Conservation (phyloP, 2,113 vertebrate genomes). For the Piliocolobus tephrosceles region DNA sequence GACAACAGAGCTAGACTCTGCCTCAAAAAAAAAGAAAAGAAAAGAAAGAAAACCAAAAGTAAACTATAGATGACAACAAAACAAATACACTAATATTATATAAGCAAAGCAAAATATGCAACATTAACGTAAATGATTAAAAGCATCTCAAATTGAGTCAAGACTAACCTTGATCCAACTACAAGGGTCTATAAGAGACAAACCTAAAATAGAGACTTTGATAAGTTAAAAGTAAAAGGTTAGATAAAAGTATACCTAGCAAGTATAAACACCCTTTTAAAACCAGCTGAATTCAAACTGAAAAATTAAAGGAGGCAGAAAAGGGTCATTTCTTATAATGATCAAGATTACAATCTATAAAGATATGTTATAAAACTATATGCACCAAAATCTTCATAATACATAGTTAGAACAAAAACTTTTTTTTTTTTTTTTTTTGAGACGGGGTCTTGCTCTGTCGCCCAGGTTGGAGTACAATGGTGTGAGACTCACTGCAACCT, state of each 20-base stretch:
- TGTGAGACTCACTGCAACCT: too few relatives aligned
- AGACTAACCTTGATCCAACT: slow-evolving; percentile 42
- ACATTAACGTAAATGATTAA: slow-evolving; percentile 10
- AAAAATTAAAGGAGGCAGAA: not conserved
- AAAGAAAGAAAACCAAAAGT: not conserved
- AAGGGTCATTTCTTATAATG: not conserved
- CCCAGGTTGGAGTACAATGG: too few relatives aligned
- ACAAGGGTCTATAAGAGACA: slow-evolving; percentile 30
- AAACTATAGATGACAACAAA: not conserved
- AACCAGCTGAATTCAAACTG: slow-evolving; percentile 10
- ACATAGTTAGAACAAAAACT: not conserved
- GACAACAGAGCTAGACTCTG: too few relatives aligned
- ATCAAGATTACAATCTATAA: slow-evolving; percentile 1
- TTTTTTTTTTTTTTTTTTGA: too few relatives aligned
- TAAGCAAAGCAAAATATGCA: slow-evolving; percentile 30
- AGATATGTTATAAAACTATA: not conserved
- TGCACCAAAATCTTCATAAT: not conserved
- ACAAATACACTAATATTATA: not conserved
- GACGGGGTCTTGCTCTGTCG: too few relatives aligned
- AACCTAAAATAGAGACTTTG: slow-evolving; percentile 53
- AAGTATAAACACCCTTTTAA: slow-evolving; percentile 33
- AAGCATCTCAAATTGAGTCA: slow-evolving; percentile 9
- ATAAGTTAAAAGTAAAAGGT: slow-evolving; percentile 29
- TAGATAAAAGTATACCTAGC: not conserved
- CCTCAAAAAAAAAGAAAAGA: not conserved